Evolutionary conservation across 2,888 invertebrate species (phyloP), one percentile per base, ranked within the genome.

Genomic region (Tubulanus polymorphus): DNA sequence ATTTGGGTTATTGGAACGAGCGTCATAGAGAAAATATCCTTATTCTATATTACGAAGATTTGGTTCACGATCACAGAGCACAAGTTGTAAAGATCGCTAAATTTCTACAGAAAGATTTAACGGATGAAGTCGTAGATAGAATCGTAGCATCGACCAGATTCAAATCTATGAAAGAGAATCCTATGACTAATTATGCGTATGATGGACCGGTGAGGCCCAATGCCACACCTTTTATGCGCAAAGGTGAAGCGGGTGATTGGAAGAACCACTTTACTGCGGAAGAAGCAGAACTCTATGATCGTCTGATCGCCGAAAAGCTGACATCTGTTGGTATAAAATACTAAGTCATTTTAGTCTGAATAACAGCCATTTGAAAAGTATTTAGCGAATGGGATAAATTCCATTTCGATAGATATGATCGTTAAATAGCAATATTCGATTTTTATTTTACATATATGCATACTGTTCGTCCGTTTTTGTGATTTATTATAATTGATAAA

Each of bases 211-310:
- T 32, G n/a, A 10, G 35, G 10, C 10, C 10, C n/a, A n/a, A 32
- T 32, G n/a, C n/a, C 10, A 12, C 10, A 12, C 37, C 54, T 23
- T 56, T 56, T 50, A 35, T 56, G n/a, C 37, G 56, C 18, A 54
- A 54, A 72, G 90, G 90, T 0, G 83, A 86, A 74, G 85, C 89
- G 25, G 89, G 89, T 0, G 89, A 89, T 65, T 89, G 88, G 89
- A 85, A 84, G 67, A 88, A 89, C 74, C 84, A 87, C 58, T 88
- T 91, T 85, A 84, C 85, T 1, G 83, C 84, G 1, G 87, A 88
- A 67, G 79, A 89, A 64, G 86, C 87, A 0, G 77, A 82, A 48
- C 81, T 83, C 63, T 89, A 90, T 69, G 35, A 32, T 32, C 10
- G 10, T 12, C 10, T 32, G 10, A 32, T 32, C 35, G n/a, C 10